These are phyloP conservation scores for Trissonchulus latispiculum DNA, from an alignment of 2,888 invertebrate species.

Conservation along the genomic window DNA sequence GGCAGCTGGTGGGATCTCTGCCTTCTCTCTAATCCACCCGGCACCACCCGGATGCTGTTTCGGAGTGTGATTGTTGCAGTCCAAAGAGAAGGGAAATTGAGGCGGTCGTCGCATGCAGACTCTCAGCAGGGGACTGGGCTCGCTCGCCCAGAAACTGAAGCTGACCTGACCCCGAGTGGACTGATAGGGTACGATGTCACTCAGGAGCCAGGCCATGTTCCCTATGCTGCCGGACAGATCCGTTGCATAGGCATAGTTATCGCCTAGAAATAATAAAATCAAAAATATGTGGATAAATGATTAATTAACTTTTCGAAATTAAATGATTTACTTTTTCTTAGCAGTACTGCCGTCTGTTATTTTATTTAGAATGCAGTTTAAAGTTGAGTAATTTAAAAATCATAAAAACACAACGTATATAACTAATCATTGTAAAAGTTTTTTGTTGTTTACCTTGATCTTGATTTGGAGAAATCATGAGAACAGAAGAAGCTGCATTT, in stretches of 20 bases:
- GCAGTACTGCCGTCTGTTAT: too few relatives aligned
- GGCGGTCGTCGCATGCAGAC: conserved; percentile 14
- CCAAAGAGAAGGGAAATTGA: background rate
- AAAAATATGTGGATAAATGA: too few relatives aligned
- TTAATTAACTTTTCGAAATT: too few relatives aligned
- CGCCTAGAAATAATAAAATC: too few relatives aligned
- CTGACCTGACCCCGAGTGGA: conserved; percentile 1
- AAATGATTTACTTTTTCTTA: too few relatives aligned
- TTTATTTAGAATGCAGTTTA: too few relatives aligned
- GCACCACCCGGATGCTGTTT: background rate
- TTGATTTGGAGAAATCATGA: too few relatives aligned
- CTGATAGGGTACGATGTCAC: background rate
- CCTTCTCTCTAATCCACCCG: background rate
- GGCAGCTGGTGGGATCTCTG: background rate
- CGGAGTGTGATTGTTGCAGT: background rate
- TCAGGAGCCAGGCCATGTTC: background rate
- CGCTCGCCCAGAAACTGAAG: conserved; percentile 15
- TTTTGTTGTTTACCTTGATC: too few relatives aligned
- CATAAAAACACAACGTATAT: too few relatives aligned
- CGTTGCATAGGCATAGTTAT: background rate
- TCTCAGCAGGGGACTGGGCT: background rate
- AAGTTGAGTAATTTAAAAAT: too few relatives aligned
- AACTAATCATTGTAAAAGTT: too few relatives aligned
- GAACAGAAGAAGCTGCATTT: too few relatives aligned
- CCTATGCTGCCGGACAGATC: background rate